phyloP scores from a whole-genome alignment of 1,140 invertebrate species.

The Bathynomus jamesi region DNA sequence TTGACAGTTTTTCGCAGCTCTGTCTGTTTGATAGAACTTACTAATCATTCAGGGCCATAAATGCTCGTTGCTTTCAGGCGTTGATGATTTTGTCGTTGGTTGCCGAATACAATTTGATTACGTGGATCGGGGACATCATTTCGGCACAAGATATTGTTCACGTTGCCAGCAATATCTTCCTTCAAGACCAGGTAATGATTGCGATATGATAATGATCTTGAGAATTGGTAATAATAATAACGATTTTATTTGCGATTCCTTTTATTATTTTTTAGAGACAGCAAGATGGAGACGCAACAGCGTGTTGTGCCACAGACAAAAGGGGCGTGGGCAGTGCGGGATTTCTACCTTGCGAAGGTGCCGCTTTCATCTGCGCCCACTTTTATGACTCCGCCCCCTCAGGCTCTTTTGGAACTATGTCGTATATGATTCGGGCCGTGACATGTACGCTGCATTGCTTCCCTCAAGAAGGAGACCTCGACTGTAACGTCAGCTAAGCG shows the following conservation, averaged over 20 bases:
- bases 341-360: constrained; percentile 73
- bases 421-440: constrained; percentile 82
- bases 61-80: constrained; percentile 50
- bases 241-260: too few relatives aligned
- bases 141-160: constrained; percentile 88
- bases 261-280: constrained; percentile 60
- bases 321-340: constrained; percentile 50
- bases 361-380: constrained; percentile 90
- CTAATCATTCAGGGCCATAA: too few relatives aligned
- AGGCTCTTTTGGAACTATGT: constrained; percentile 94
- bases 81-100: constrained; percentile 90
- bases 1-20: too few relatives aligned
- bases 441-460: constrained; percentile 64
- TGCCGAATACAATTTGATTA: constrained; percentile 73
- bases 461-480: constrained; percentile 64
- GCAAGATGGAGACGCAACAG: constrained; percentile 76
- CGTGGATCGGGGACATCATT: constrained; percentile 69
- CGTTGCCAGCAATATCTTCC: constrained; percentile 87
- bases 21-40: too few relatives aligned
- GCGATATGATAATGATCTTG: neutral
- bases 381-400: constrained; percentile 97
- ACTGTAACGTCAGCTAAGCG: constrained; percentile 65
- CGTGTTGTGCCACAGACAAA: constrained; percentile 76
- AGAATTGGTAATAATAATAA: too few relatives aligned
- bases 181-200: constrained; percentile 79